These are phyloP conservation scores for Pristionchus arcanus DNA, from an alignment of 2,888 invertebrate species.

Conservation along the genomic window DNA sequence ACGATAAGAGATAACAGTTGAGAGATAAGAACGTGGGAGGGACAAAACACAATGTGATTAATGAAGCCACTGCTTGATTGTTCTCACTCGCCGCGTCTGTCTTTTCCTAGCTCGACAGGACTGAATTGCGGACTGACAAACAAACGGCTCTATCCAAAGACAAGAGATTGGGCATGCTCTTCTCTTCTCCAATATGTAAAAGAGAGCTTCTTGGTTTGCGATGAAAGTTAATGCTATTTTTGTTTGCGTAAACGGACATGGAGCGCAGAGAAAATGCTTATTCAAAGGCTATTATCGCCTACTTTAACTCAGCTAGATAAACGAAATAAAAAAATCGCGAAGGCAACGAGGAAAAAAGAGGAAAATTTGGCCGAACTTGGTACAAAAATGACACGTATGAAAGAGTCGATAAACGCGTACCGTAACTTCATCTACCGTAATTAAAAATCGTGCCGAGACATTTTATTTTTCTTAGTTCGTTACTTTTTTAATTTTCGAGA, in stretches of 20 bases:
- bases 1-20: background rate
- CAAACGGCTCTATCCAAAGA: background rate
- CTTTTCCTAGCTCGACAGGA: background rate
- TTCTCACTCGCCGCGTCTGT: background rate
- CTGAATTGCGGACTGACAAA: background rate
- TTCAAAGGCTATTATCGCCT: too few species aligned
- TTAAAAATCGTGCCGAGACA: background rate
- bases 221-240: too few species aligned
- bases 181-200: too few species aligned
- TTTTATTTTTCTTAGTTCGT: background rate
- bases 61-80: constrained; percentile 31
- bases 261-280: too few species aligned
- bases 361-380: too few species aligned
- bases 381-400: background rate
- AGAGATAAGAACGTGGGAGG: background rate
- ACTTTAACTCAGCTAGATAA: too few species aligned
- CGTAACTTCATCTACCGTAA: background rate
- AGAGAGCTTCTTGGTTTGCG: too few species aligned
- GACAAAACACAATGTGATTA: constrained; percentile 24
- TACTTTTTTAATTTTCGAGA: background rate
- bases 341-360: too few species aligned
- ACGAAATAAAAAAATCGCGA: too few species aligned
- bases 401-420: background rate
- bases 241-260: too few species aligned
- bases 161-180: too few species aligned